Evolutionary conservation across 2,797 vertebrate genomes (phyloP).

Genomic region (Eulemur coronatus): DNA sequence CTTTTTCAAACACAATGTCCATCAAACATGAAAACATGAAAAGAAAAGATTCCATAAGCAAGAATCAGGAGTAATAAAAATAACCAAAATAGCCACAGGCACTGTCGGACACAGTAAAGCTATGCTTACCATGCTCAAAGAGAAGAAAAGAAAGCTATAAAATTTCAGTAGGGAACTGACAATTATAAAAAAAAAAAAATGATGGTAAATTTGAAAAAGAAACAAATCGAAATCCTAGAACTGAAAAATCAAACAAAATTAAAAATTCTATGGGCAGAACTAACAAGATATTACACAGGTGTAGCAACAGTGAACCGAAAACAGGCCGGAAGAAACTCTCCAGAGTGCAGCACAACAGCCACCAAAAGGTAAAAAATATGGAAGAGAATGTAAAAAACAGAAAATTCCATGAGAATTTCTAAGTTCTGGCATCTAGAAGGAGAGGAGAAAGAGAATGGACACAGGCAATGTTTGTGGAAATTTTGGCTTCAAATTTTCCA

Average conservation of each 20-base stretch:
- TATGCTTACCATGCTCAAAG: background rate
- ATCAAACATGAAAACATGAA: background rate
- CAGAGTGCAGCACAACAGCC: background rate
- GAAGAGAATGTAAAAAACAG: background rate
- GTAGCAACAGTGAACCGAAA: background rate
- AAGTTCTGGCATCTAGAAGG: background rate
- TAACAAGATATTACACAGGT: background rate
- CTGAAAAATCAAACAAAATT: conserved; percentile 7
- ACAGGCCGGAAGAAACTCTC: background rate
- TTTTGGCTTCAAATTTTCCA: background rate
- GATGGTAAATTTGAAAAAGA: background rate
- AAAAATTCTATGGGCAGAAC: background rate
- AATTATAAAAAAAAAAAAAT: background rate
- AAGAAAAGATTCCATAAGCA: background rate
- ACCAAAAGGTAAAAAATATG: background rate
- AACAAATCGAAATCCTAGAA: background rate
- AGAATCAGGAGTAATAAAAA: background rate
- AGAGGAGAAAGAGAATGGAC: background rate
- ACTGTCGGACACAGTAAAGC: background rate
- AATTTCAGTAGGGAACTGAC: background rate
- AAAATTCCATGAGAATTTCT: background rate
- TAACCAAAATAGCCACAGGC: background rate
- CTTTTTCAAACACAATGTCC: background rate
- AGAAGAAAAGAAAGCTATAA: background rate
- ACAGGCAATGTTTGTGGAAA: background rate